Percentiles rank a stretch among this genome's conserved stretches.
Evolutionary conservation across 2,888 invertebrate species (phyloP).

Genomic region (Sarcophaga variegata): DNA sequence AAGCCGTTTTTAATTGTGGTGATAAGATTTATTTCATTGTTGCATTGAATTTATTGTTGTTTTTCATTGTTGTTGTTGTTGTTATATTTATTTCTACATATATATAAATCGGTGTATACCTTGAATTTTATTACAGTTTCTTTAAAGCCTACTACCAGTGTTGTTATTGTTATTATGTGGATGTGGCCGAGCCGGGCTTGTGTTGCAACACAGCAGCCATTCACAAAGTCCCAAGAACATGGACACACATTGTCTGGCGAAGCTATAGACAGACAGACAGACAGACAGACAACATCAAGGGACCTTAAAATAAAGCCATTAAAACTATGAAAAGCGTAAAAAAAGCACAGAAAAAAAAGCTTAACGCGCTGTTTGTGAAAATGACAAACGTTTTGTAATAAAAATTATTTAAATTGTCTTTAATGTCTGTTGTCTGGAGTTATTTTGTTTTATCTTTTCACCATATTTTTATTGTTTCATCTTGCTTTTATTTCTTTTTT

Average conservation of each 20-base stretch:
- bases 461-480: slow-evolving; percentile 12
- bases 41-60: slow-evolving; percentile 76
- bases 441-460: slow-evolving; percentile 22
- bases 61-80: slow-evolving; percentile 8
- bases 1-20: slow-evolving; percentile 74
- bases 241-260: slow-evolving; percentile 20
- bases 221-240: slow-evolving; percentile 52
- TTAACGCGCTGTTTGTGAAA: slow-evolving; percentile 42
- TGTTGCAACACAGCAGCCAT: slow-evolving; percentile 46
- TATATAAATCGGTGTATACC: slow-evolving; percentile 12
- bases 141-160: slow-evolving; percentile 54
- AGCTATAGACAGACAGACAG: slow-evolving; percentile 25
- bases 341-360: slow-evolving; percentile 18
- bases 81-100: neutral
- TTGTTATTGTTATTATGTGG: slow-evolving; percentile 36
- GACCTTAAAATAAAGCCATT: slow-evolving; percentile 61
- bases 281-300: slow-evolving; percentile 6
- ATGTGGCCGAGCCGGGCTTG: slow-evolving; percentile 18
- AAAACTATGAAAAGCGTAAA: slow-evolving; percentile 52
- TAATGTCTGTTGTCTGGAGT: slow-evolving; percentile 52
- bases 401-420: slow-evolving; percentile 69
- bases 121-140: slow-evolving; percentile 43
- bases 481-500: slow-evolving; percentile 8
- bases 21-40: slow-evolving; percentile 79
- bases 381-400: slow-evolving; percentile 68